Evolutionary conservation across 2,888 invertebrate genomes (phyloP).

Genomic region (Drosophila trichaetosa): DNA sequence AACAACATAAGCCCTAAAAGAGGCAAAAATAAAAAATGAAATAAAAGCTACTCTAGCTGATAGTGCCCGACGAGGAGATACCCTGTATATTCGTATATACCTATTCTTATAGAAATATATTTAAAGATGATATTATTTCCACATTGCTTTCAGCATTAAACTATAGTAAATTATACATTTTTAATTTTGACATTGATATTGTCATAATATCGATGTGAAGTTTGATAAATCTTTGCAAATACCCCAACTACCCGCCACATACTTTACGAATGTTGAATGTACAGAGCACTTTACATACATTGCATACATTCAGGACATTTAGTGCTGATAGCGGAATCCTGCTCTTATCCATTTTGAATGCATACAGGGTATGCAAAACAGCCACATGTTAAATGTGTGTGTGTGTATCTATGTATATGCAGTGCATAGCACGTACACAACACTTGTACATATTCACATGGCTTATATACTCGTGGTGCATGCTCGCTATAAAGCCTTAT

Average conservation of each 20-base stretch:
- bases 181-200: background rate
- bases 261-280: background rate
- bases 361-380: background rate
- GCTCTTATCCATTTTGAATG: background rate
- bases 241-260: background rate
- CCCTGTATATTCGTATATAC: background rate
- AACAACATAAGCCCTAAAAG: background rate
- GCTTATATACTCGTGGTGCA: background rate
- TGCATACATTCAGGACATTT: background rate
- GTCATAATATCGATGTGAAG: background rate
- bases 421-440: background rate
- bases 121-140: background rate
- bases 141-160: background rate
- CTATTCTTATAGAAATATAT: background rate
- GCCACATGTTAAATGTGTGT: background rate
- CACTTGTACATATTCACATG: constrained; percentile 1
- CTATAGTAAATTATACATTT: background rate
- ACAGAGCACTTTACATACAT: background rate
- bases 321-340: background rate
- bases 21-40: background rate
- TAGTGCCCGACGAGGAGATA: background rate
- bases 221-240: background rate
- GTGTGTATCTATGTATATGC: background rate
- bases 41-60: background rate
- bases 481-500: background rate